These are phyloP conservation scores for Ia io DNA, from an alignment of 2,113 vertebrate species.

Conservation along the genomic window DNA sequence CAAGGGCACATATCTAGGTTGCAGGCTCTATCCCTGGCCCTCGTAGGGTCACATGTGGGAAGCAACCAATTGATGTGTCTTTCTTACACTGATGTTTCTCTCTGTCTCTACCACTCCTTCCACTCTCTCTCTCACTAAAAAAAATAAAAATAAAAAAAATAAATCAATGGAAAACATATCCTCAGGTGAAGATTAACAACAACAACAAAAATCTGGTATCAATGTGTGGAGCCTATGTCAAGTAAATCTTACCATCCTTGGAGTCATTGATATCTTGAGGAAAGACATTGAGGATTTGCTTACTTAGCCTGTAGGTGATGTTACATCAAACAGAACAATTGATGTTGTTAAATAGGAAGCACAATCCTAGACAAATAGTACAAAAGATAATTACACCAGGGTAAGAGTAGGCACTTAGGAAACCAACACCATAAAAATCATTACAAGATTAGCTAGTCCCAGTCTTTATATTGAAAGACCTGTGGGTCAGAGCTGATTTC, in stretches of 20 bases:
- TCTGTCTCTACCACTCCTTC: too few species aligned
- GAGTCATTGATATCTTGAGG: not conserved
- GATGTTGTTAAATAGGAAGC: not conserved
- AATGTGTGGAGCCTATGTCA: not conserved
- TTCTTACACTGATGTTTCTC: too few species aligned
- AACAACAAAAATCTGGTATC: not conserved
- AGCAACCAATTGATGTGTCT: too few species aligned
- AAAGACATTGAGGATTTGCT: not conserved
- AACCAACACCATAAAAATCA: not conserved
- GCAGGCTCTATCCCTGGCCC: too few species aligned
- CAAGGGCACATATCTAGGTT: too few species aligned
- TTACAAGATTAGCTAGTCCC: not conserved
- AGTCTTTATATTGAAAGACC: not conserved
- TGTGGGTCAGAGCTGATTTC: not conserved
- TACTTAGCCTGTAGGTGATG: not conserved
- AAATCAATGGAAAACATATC: too few species aligned
- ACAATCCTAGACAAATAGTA: not conserved
- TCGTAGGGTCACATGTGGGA: too few species aligned
- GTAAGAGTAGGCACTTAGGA: not conserved
- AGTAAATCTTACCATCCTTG: not conserved
- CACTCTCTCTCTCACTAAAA: too few species aligned
- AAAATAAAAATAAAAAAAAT: too few species aligned
- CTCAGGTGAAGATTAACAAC: too few species aligned
- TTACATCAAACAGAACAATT: not conserved
- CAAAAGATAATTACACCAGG: not conserved